These are phyloP conservation scores for Dendrocincla fuliginosa DNA, from an alignment of 2,797 vertebrate genomes.

Conservation along the genomic window DNA sequence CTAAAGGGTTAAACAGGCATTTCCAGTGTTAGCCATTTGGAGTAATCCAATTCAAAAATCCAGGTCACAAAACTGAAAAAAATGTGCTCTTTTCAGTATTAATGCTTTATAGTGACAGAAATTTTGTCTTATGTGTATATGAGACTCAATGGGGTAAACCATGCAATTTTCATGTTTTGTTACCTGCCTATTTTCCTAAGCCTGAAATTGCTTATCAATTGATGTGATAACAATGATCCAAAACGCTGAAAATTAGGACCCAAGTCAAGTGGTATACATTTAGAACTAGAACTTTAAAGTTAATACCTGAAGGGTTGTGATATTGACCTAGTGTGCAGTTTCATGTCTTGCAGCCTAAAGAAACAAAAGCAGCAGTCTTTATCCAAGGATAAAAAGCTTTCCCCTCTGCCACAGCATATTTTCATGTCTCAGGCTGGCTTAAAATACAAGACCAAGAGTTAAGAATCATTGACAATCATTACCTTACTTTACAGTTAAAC, in stretches of 20 bases:
- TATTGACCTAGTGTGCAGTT: slow-evolving; percentile 79
- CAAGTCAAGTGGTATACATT: background rate
- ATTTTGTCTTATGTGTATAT: background rate
- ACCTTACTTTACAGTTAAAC: background rate
- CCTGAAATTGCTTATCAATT: background rate
- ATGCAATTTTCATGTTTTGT: background rate
- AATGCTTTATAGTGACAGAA: background rate
- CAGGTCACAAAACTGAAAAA: background rate
- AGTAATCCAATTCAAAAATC: background rate
- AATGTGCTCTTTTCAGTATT: background rate
- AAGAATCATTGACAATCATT: background rate
- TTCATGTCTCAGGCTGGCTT: background rate
- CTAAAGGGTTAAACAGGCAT: background rate
- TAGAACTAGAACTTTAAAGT: background rate
- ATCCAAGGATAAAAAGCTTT: background rate
- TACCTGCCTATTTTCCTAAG: background rate
- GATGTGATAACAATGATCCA: background rate
- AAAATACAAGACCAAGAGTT: background rate
- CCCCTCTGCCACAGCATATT: background rate
- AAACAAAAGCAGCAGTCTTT: slow-evolving; percentile 26
- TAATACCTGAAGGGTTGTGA: slow-evolving; percentile 88
- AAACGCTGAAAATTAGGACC: background rate
- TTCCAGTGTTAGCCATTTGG: background rate
- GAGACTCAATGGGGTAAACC: background rate
- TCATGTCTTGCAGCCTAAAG: slow-evolving; percentile 85